Percentiles rank a stretch among this genome's conserved stretches.
These are phyloP conservation scores for Nesidiocoris tenuis DNA, from an alignment of 2,888 invertebrate species.

Conservation along the genomic window DNA sequence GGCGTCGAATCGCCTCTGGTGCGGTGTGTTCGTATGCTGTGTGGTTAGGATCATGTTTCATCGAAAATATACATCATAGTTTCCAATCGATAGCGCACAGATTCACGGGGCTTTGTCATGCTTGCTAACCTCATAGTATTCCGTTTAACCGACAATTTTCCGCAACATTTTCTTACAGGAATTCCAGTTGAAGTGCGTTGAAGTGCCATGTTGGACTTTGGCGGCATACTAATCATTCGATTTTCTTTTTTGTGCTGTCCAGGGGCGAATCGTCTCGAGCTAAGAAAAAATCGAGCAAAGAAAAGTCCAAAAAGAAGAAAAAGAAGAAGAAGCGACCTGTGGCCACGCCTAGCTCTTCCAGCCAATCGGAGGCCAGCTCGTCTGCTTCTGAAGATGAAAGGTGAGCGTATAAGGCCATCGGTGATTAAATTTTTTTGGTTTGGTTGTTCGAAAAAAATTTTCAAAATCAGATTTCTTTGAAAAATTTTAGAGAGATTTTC, in stretches of 20 bases:
- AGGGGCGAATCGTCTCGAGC: constrained; percentile 46
- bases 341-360: constrained; percentile 40
- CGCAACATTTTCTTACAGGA: too few relatives aligned
- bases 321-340: constrained; percentile 47
- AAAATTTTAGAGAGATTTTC: too few relatives aligned
- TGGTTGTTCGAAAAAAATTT: too few relatives aligned
- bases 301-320: constrained; percentile 49
- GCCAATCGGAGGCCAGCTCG: constrained; percentile 21
- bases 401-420: constrained; percentile 1
- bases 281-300: constrained; percentile 49
- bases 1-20: background rate
- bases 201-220: too few relatives aligned
- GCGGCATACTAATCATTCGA: too few relatives aligned
- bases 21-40: constrained; percentile 21
- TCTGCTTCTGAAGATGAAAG: constrained; percentile 41
- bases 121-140: too few relatives aligned
- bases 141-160: too few relatives aligned
- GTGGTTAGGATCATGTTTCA: constrained; percentile 11
- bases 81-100: too few relatives aligned
- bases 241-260: constrained; percentile 37
- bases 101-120: too few relatives aligned
- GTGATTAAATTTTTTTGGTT: background rate
- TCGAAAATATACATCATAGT: too few relatives aligned
- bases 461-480: background rate
- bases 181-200: too few relatives aligned